Base-by-base conservation (phyloP, 2,888 invertebrate genomes). In the Scrobipalpa costella region DNA sequence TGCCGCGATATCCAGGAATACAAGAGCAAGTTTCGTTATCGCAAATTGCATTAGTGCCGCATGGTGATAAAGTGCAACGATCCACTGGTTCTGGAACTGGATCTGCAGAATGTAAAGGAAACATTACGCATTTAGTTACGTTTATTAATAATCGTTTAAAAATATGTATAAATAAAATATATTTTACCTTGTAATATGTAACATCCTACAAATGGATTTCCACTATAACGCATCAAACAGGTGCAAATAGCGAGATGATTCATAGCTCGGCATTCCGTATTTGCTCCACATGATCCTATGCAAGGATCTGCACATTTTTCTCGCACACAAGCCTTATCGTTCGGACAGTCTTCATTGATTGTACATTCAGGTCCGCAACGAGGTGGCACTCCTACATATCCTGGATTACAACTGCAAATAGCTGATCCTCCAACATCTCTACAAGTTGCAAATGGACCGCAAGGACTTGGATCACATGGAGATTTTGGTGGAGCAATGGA, bases 241-340 rank as follows among this genome's bases (percentile, higher is more conserved):
- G 93, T 93, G 77, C 96, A 97, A 71, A 95, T 94, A 19, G 96
- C 96, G 61, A 94, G 93, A 78, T 96, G 96, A 75, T 95, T 95
- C 75, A 94, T 90, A 1, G 95, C 94, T 68, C 93, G 92, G 73
- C 96, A 96, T 44, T 94, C 90, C 0, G 96, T 93, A 75, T 94
- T 94, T 17, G 92, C 80, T n/a, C 95, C 95, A 77, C 95, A 95
- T 15, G 94, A 93, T 68, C 95, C 94, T 33, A 93, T 92, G 77
- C 96, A 96, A 52, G 96, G 95, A 81, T 94, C 93, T 21, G 89
- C 88, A 81, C 97, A 97, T 85, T 95, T 96, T 72, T 94, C 94
- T 76, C 94, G 93, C 13, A 94, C 92, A 78, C 96, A 96, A 50
- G 95, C 94, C 78, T 93, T 93, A 73, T 95, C 93, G 69, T 93